Percentiles rank a stretch among this genome's conserved stretches.
Evolutionary conservation across 2,888 invertebrate genomes (phyloP).

Genomic region (Mythimna lalbum): DNA sequence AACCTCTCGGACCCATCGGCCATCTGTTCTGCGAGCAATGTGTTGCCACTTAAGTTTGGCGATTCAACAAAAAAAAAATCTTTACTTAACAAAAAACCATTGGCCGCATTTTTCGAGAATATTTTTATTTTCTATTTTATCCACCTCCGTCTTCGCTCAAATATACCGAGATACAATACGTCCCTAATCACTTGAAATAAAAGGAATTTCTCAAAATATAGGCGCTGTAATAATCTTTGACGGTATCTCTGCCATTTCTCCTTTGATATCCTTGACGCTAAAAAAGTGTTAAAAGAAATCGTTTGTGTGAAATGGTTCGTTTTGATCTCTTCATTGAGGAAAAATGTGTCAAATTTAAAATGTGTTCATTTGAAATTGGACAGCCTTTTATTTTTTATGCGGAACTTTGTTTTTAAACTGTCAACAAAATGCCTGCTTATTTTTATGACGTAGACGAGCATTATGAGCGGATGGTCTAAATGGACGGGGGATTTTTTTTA

Average conservation of each 20-base stretch:
- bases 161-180: background rate
- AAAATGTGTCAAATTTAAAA: conserved; percentile 6
- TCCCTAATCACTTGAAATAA: conserved; percentile 5
- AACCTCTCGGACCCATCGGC: too few species aligned
- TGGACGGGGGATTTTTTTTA: too few species aligned
- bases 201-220: background rate
- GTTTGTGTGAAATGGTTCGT: conserved; percentile 13
- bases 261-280: background rate
- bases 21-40: too few species aligned
- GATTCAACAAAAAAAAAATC: too few species aligned
- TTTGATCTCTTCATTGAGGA: conserved; percentile 17
- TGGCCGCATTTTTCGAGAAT: too few species aligned
- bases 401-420: background rate
- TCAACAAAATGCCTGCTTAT: background rate
- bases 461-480: too few species aligned
- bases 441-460: too few species aligned
- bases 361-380: conserved; percentile 33
- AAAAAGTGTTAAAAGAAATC: conserved; percentile 15
- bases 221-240: conserved; percentile 8
- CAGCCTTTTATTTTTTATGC: background rate
- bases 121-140: too few species aligned
- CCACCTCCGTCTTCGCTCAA: too few species aligned
- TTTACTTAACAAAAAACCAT: too few species aligned
- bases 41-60: too few species aligned
- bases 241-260: background rate